Percentiles rank a stretch among this genome's conserved stretches.
Evolutionary conservation across 2,113 vertebrate species (phyloP).

Genomic region (Coryphaenoides rupestris): DNA sequence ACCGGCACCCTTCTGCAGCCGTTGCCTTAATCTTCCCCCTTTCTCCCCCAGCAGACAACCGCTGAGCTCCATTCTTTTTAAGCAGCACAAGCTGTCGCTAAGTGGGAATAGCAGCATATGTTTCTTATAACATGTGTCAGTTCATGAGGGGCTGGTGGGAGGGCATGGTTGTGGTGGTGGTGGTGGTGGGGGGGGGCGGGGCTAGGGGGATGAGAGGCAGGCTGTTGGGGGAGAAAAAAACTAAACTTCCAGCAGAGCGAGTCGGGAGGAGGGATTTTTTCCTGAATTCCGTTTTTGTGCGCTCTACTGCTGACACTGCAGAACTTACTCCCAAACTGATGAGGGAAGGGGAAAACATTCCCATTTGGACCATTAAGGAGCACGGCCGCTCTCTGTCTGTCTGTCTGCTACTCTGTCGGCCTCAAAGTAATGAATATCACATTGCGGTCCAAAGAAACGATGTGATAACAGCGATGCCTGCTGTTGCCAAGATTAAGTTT

Average conservation of each 20-base stretch:
- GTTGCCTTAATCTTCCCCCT: conserved; percentile 34
- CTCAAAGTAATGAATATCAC: neutral
- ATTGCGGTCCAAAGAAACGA: neutral
- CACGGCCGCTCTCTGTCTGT: conserved; percentile 43
- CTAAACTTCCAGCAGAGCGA: conserved; percentile 51
- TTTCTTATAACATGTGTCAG: conserved; percentile 80
- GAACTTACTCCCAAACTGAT: conserved; percentile 69
- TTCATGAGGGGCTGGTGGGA: conserved; percentile 50
- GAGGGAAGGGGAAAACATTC: conserved; percentile 58
- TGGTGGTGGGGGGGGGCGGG: conserved; percentile 15
- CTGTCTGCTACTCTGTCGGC: neutral
- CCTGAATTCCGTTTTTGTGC: conserved; percentile 77
- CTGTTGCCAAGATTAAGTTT: no score
- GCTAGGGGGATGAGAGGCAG: conserved; percentile 55
- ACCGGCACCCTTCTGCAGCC: neutral
- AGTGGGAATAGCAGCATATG: conserved; percentile 71
- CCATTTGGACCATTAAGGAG: conserved; percentile 67
- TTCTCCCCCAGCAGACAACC: conserved; percentile 53
- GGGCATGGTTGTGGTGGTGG: conserved; percentile 62
- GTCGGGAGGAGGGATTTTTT: conserved; percentile 59
- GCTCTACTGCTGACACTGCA: conserved; percentile 76
- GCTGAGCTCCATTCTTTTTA: conserved; percentile 65
- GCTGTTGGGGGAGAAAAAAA: conserved; percentile 53
- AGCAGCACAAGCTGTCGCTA: conserved; percentile 70
- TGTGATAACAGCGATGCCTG: neutral